Evolutionary conservation across 2,113 vertebrate species (phyloP).

Genomic region (Prionailurus bengalensis): DNA sequence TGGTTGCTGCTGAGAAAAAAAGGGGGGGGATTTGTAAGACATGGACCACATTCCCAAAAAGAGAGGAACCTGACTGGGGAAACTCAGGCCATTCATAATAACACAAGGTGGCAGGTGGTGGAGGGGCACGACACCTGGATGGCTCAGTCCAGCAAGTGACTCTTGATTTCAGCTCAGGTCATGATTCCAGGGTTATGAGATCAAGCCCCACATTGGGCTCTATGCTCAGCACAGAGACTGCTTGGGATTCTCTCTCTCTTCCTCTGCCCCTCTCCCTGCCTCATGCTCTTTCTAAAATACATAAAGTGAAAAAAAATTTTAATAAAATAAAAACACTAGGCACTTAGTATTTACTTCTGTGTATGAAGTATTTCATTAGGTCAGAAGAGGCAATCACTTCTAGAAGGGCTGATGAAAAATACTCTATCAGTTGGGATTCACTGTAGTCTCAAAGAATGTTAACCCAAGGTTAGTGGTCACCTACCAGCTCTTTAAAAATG

Average conservation of each 20-base stretch:
- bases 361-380: background rate
- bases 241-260: too few relatives aligned
- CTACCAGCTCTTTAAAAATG: background rate
- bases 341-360: background rate
- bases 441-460: background rate
- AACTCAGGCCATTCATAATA: background rate
- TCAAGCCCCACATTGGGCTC: too few relatives aligned
- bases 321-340: background rate
- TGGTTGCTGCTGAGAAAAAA: background rate
- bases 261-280: too few relatives aligned
- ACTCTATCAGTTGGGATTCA: background rate
- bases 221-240: too few relatives aligned
- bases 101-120: background rate
- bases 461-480: background rate
- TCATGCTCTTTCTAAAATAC: too few relatives aligned
- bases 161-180: too few relatives aligned
- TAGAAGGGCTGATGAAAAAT: background rate
- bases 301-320: too few relatives aligned
- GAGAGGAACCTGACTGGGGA: background rate
- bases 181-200: too few relatives aligned
- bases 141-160: too few relatives aligned
- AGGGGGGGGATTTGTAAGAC: background rate
- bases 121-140: too few relatives aligned
- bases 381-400: background rate
- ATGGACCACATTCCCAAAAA: background rate